Base-by-base conservation (phyloP, 1,140 invertebrate genomes). In the Cylas formicarius region DNA sequence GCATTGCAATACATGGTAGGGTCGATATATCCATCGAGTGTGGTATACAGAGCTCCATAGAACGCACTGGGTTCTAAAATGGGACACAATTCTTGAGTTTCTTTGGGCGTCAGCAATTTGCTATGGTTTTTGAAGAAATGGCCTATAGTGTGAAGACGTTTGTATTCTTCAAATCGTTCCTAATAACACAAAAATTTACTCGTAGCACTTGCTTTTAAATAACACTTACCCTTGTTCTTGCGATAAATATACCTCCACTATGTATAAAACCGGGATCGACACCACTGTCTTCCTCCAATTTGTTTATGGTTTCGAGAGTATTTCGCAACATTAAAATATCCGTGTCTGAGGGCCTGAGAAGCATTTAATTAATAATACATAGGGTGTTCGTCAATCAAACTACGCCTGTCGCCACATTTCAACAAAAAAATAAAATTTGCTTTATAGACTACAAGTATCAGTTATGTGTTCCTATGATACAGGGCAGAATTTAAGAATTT, bases 241-340 rank as follows among this genome's bases (percentile, higher is more conserved):
- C 88, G 45, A 92, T 83, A 58, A 87, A 90, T 48, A 93, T 70
- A 11, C 88, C 89, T 1, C 89, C 89, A 68, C 91, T 90, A 53
- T 87, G 82, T 48, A 81, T 84, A 81, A 84, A 92, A 1, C 88
- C 87, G 0, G 88, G 77, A 67, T 86, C 72, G 5, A 86, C 66
- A 2, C 81, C 88, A 1, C 81, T 85, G 66, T 92, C 86, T 38
- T 75, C 60, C 62, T 90, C 83, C 14, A 91, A 63, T 32, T 67
- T 67, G 14, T 71, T 71, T 22, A 90, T 73, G 11, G 87, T 70
- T 6, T 71, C 59, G 34, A 75, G 66, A 0, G 86, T 89, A 16
- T 75, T 71, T 40, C 72, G 74, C n/a, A 91, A 60, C 24, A 92
- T 67, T 52, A 82, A 73, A 6, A 88, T 82, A 56, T 92, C 87